These are phyloP conservation scores for Macroramphosus scolopax DNA, from an alignment of 2,797 vertebrate genomes.

Conservation along the genomic window DNA sequence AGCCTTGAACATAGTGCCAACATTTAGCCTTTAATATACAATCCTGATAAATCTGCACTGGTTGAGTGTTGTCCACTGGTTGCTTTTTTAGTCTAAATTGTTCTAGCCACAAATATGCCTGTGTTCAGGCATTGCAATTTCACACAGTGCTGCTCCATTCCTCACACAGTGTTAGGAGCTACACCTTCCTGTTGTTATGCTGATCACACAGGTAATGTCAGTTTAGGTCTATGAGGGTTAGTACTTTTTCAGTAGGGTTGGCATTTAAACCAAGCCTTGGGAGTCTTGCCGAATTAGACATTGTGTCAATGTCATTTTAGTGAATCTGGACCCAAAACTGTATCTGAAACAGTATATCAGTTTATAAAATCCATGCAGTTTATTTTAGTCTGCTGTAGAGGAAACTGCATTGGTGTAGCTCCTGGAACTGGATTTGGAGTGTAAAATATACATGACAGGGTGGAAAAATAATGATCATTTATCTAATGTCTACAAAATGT, in stretches of 20 bases:
- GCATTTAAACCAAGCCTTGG: neutral
- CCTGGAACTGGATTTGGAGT: neutral
- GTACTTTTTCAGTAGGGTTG: no score
- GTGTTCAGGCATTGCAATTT: constrained; percentile 5
- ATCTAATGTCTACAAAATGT: neutral
- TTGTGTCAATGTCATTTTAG: neutral
- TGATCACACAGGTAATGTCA: constrained; percentile 1
- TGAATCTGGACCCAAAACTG: neutral
- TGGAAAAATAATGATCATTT: constrained; percentile 5
- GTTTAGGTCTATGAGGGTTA: neutral
- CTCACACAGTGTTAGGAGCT: neutral
- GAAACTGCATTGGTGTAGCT: neutral
- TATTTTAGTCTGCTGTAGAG: no score
- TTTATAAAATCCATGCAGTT: neutral
- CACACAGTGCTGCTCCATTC: constrained; percentile 7
- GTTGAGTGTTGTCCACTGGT: neutral
- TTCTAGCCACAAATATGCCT: neutral
- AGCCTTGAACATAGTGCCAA: constrained; percentile 7
- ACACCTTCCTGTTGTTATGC: neutral
- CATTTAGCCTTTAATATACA: neutral
- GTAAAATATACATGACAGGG: constrained; percentile 2
- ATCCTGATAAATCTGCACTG: neutral
- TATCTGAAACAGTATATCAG: neutral
- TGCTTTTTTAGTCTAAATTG: neutral
- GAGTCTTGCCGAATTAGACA: neutral